phyloP scores from a whole-genome alignment of 1,140 invertebrate species.

The Pteromalus puparum region DNA sequence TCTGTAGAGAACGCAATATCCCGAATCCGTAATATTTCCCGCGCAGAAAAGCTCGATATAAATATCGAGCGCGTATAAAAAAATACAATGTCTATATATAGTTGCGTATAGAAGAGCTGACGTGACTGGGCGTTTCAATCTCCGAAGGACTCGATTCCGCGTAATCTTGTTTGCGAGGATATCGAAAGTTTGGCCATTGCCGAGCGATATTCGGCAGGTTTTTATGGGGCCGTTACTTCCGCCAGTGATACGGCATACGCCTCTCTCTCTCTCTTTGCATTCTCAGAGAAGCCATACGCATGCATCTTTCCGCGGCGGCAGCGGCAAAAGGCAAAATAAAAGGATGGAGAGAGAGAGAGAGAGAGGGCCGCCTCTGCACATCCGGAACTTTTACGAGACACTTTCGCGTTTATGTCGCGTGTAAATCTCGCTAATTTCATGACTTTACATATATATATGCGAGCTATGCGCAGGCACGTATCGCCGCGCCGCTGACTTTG shows the following conservation, averaged over 20 bases:
- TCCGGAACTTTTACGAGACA: slow-evolving; percentile 69
- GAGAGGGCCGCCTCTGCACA: slow-evolving; percentile 52
- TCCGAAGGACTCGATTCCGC: slow-evolving; percentile 42
- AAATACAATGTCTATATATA: background rate
- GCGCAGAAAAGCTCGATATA: background rate
- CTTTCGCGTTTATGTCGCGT: slow-evolving; percentile 70
- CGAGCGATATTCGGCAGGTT: slow-evolving; percentile 65
- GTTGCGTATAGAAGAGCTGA: background rate
- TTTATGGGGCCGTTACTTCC: slow-evolving; percentile 69
- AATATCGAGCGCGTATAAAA: background rate
- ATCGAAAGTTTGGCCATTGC: slow-evolving; percentile 65
- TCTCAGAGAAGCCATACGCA: slow-evolving; percentile 24
- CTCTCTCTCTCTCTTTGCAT: slow-evolving; percentile 52
- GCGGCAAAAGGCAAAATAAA: slow-evolving; percentile 24
- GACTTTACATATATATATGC: slow-evolving; percentile 61
- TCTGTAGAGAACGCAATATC: too few species aligned
- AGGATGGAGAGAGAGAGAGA: slow-evolving; percentile 24
- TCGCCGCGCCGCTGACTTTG: slow-evolving; percentile 56
- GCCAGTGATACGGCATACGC: slow-evolving; percentile 57
- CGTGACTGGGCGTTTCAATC: slow-evolving; percentile 48
- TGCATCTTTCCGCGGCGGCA: slow-evolving; percentile 45
- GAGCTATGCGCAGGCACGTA: slow-evolving; percentile 47
- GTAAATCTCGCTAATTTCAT: slow-evolving; percentile 71
- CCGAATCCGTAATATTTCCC: background rate
- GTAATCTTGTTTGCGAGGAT: slow-evolving; percentile 58